Evolutionary conservation across 1,140 invertebrate species (phyloP).

Genomic region (Cotesia chilonis): DNA sequence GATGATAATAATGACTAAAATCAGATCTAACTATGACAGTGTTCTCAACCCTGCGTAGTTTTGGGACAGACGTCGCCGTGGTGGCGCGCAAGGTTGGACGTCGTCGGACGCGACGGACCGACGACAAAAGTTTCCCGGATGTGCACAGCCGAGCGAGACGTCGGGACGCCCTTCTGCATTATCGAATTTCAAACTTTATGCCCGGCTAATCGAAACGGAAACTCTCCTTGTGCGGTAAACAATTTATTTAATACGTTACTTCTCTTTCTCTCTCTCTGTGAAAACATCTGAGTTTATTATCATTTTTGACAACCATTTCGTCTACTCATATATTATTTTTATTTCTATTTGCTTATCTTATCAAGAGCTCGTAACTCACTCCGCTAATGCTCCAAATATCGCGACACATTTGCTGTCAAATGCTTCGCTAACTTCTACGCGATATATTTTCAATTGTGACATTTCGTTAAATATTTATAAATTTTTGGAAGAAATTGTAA

Average conservation of each 20-base stretch:
- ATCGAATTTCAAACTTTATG: constrained; percentile 39
- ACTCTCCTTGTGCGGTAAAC: constrained; percentile 37
- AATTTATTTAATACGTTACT: constrained; percentile 37
- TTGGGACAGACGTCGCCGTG: constrained; percentile 31
- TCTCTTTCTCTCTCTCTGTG: too few species aligned
- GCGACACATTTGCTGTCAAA: too few species aligned
- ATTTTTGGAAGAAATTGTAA: too few species aligned
- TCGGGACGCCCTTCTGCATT: constrained; percentile 39
- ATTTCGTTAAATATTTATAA: too few species aligned
- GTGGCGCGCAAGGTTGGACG: constrained; percentile 29
- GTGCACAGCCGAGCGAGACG: constrained; percentile 39
- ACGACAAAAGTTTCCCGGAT: constrained; percentile 39
- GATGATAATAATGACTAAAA: too few species aligned
- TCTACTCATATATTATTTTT: not conserved
- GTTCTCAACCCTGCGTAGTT: too few species aligned
- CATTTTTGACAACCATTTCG: not conserved
- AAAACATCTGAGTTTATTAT: constrained; percentile 11
- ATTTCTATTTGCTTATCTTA: too few species aligned
- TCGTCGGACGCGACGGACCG: constrained; percentile 39
- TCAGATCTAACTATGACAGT: not conserved
- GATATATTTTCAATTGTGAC: too few species aligned
- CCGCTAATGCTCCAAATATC: not conserved
- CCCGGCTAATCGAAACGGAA: constrained; percentile 38
- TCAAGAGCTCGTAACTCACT: too few species aligned
- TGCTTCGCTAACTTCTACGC: too few species aligned